phyloP scores from a whole-genome alignment of 2,888 invertebrate genomes.

The Leuctra nigra region DNA sequence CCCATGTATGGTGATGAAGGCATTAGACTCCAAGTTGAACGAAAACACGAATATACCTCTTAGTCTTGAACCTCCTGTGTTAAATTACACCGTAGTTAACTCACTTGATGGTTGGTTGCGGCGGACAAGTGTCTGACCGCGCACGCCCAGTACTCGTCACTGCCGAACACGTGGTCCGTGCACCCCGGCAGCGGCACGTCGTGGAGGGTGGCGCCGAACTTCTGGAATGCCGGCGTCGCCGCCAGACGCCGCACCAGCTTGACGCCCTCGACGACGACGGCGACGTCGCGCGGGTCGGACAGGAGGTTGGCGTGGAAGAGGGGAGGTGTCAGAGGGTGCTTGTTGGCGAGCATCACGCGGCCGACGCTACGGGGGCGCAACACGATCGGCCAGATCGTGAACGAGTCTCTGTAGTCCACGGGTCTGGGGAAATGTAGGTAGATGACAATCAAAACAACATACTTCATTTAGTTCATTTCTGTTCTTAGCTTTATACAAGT shows the following conservation, averaged over 20 bases:
- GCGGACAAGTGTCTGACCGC: constrained; percentile 78
- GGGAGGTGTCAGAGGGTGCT: constrained; percentile 52
- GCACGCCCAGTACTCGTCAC: constrained; percentile 81
- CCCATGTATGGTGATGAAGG: no score
- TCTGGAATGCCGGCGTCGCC: constrained; percentile 68
- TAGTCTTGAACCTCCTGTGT: no score
- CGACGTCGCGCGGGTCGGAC: constrained; percentile 52
- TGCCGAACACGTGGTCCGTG: constrained; percentile 60
- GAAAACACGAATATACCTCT: no score
- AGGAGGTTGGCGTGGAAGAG: constrained; percentile 55
- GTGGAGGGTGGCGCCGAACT: constrained; percentile 71
- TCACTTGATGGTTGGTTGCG: constrained; percentile 86
- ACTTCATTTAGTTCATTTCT: no score
- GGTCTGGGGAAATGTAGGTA: no score
- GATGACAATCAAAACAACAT: no score
- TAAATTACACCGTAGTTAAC: no score
- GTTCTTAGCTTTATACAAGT: no score
- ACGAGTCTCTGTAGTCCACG: constrained; percentile 48
- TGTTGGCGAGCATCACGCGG: constrained; percentile 43
- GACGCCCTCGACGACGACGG: constrained; percentile 70
- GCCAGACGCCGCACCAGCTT: constrained; percentile 48
- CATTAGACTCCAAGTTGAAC: no score
- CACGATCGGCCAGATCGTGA: constrained; percentile 65
- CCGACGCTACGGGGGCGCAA: constrained; percentile 53
- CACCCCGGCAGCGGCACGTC: constrained; percentile 73